Evolutionary conservation across 2,888 invertebrate species (phyloP).

Genomic region (Vanessa cardui): DNA sequence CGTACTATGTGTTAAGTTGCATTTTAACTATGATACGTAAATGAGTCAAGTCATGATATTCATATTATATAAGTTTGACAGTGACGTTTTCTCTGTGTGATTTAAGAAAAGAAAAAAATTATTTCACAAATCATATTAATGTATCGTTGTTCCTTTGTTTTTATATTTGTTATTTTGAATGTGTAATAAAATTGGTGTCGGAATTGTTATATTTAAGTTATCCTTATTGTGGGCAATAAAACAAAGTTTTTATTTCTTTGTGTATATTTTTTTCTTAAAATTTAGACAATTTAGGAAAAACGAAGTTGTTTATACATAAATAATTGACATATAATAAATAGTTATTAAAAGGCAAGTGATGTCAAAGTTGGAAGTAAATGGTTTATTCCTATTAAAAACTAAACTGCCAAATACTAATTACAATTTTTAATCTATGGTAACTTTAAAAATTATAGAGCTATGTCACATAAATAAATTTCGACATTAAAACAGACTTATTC

Average conservation of each 20-base stretch:
- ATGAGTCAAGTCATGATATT: too few relatives aligned
- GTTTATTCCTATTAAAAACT: slow-evolving; percentile 37
- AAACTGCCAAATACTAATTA: slow-evolving; percentile 43
- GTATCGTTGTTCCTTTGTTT: slow-evolving; percentile 2
- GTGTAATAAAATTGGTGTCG: slow-evolving; percentile 37
- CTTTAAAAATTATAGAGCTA: slow-evolving; percentile 70
- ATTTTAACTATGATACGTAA: too few relatives aligned
- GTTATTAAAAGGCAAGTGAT: slow-evolving; percentile 67
- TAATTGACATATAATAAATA: slow-evolving; percentile 73
- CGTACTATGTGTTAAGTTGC: too few relatives aligned
- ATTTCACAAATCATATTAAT: neutral
- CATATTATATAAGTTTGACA: too few relatives aligned
- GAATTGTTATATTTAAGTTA: slow-evolving; percentile 8
- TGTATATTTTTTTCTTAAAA: slow-evolving; percentile 74
- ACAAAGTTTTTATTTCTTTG: slow-evolving; percentile 61
- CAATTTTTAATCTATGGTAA: slow-evolving; percentile 74
- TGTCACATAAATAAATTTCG: slow-evolving; percentile 76
- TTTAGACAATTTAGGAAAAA: slow-evolving; percentile 69
- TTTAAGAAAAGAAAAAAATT: too few relatives aligned
- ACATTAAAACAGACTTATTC: slow-evolving; percentile 64
- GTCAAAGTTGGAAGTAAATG: slow-evolving; percentile 43
- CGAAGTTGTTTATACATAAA: slow-evolving; percentile 63
- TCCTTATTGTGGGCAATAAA: slow-evolving; percentile 37
- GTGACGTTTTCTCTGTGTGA: too few relatives aligned
- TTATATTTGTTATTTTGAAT: slow-evolving; percentile 25